Base-by-base conservation (phyloP, 2,113 vertebrate genomes). In the Oreocharis arfaki region DNA sequence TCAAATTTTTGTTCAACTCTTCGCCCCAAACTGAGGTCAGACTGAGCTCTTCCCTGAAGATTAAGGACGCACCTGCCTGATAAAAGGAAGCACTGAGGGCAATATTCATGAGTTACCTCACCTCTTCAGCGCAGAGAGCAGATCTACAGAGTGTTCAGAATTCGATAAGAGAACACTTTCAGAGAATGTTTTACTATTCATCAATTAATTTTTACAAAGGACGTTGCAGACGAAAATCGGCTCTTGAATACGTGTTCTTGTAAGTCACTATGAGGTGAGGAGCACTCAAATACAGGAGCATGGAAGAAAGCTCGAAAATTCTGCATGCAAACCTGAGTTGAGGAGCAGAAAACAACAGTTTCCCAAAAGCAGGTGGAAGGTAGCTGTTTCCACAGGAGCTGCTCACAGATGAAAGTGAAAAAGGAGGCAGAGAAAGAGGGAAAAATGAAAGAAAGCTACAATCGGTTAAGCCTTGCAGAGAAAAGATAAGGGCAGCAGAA, bases 401-500 rank as follows among this genome's bases (percentile, higher is more conserved):
- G 56, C 28, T 81, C 33, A 33, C 57, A 84, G 77, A 92, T 84
- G 49, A 7, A 14, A 69, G 35, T 28, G 74, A 26, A 71, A 90
- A 90, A 47, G 30, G 16, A 96, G 77, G 83, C 3, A 1, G 53
- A 91, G 49, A 81, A 86, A 28, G 41, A 82, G 35, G 83, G 65
- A 39, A 78, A 94, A 92, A 92, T 82, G 76, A 92, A 94, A 84
- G 73, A 78, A 87, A 91, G 53, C 57, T 91, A 64, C 67, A 82
- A 57, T 63, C 5, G 2, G 69, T 65, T 96, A 89, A 96, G 92
- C 61, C 65, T 93, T 82, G 86, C 93, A 50, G 53, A 94, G 75
- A 93, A 91, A 95, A 96, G 95, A 96, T 96, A 96, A 93, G 90
- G 55, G 47, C 42, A 92, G 55, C 42, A 91, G 87, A 77, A 91